phyloP scores from a whole-genome alignment of 2,888 invertebrate species.

The Agrilus biguttatus region DNA sequence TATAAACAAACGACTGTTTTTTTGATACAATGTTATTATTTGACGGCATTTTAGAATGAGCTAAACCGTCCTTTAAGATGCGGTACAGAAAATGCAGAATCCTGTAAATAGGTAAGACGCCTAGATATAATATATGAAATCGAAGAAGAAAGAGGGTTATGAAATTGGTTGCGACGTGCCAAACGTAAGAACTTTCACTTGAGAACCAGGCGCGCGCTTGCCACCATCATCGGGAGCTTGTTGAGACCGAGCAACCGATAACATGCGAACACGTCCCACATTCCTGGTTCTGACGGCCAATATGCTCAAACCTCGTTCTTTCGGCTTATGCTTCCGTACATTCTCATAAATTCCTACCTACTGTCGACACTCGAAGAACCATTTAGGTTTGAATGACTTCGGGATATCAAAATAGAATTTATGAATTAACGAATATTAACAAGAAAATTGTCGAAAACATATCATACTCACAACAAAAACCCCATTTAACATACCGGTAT shows the following conservation, averaged over 20 bases:
- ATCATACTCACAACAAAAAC: too few relatives aligned
- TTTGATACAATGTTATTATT: too few relatives aligned
- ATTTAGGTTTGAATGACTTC: too few relatives aligned
- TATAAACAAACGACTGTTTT: too few relatives aligned
- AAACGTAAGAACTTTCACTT: constrained; percentile 23
- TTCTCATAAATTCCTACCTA: constrained; percentile 6
- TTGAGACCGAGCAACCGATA: constrained; percentile 21
- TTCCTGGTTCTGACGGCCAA: constrained; percentile 24
- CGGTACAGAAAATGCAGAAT: constrained; percentile 16
- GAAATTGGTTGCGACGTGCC: constrained; percentile 22
- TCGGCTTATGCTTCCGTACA: constrained; percentile 6
- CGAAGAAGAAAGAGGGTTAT: constrained; percentile 19
- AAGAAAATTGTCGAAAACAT: too few relatives aligned
- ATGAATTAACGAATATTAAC: too few relatives aligned
- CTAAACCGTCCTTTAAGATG: not conserved
- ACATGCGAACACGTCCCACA: constrained; percentile 21
- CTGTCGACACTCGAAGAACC: too few relatives aligned
- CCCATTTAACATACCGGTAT: too few relatives aligned
- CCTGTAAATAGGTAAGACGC: constrained; percentile 25
- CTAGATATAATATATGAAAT: constrained; percentile 25
- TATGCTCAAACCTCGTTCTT: constrained; percentile 17
- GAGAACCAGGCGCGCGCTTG: constrained; percentile 14
- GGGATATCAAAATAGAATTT: too few relatives aligned
- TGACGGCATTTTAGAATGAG: too few relatives aligned
- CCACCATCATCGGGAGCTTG: constrained; percentile 10